Base-by-base conservation (phyloP, 2,888 invertebrate species). In the Oscheius onirici region DNA sequence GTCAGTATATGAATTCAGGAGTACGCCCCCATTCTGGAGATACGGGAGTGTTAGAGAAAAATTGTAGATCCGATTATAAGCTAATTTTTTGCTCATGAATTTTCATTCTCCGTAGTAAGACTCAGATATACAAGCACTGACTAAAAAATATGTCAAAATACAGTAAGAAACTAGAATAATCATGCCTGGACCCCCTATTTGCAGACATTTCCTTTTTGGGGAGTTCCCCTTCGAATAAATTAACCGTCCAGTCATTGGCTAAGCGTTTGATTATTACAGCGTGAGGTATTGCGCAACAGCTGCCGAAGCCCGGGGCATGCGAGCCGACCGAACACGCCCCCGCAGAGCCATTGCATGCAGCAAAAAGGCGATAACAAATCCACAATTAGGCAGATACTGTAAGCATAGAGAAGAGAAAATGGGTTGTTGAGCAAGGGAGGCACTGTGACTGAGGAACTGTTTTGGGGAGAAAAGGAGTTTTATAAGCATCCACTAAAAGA, bases 201-300 rank as follows among this genome's bases (percentile, higher is more conserved):
- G 8, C 34, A 8, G 34, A 3, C 5, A 34, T 34, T 34, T 34
- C 34, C 8, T 3, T 34, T 6, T 34, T 34, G 34, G 34, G 34
- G 8, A 34, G 34, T 34, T 34, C 34, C 34, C 34, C 8, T 8
- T 34, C 34, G 34, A 34, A 49, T 68, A 68, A 68, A 68, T 68
- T 40, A 68, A 68, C 55, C 60, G 60, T 60, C 41, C 43, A 55
- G 68, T 40, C 44, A 67, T 67, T 67, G 54, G 44, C 46, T 51
- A 69, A 60, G 58, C 58, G 60, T 69, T 69, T 69, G 69, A 69
- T 60, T 69, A 60, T 69, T 60, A 60, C 69, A 58, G 52, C 51
- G 54, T 34, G 58, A 49, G 49, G 63, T 44, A 54, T 69, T 69
- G 58, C 60, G 69, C 69, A 69, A 69, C 60, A 58, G 58, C 69